phyloP scores from a whole-genome alignment of 64 coral and sea anemone species.

The Montipora foliosa region DNA sequence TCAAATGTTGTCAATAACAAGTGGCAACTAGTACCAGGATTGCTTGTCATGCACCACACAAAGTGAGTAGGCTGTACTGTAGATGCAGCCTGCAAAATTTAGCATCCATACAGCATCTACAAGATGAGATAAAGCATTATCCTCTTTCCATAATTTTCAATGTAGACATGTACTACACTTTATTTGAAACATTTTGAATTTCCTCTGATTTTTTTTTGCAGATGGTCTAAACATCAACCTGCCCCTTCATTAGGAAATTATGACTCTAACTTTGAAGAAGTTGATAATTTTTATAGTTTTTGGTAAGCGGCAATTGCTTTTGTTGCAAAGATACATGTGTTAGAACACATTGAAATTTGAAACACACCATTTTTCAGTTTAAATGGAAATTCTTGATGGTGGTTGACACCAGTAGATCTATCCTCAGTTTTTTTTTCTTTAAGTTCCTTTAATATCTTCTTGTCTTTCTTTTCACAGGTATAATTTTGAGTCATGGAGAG shows the following conservation, averaged over 20 bases:
- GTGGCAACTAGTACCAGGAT: no score
- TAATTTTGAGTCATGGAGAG: constrained; percentile 97
- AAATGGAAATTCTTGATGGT: neutral
- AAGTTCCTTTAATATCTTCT: neutral
- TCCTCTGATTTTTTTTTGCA: neutral
- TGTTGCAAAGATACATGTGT: neutral
- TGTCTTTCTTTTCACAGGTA: constrained; percentile 67
- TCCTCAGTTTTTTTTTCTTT: neutral
- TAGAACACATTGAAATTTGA: neutral
- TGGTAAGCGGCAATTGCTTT: constrained; percentile 63
- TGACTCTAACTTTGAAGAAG: constrained; percentile 93
- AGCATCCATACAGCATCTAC: no score
- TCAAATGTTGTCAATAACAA: no score
- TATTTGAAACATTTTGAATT: no score
- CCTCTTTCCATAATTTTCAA: no score
- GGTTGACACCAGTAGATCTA: neutral
- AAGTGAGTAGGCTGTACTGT: no score
- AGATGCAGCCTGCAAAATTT: no score
- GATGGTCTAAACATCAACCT: constrained; percentile 88
- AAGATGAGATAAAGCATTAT: no score
- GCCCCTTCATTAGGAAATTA: constrained; percentile 80
- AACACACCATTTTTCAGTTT: neutral
- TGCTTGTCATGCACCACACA: no score
- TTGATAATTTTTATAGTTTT: constrained; percentile 99
- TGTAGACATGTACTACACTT: no score